Conservation (phyloP, 2,888 invertebrate species). For the Timandra comae region DNA sequence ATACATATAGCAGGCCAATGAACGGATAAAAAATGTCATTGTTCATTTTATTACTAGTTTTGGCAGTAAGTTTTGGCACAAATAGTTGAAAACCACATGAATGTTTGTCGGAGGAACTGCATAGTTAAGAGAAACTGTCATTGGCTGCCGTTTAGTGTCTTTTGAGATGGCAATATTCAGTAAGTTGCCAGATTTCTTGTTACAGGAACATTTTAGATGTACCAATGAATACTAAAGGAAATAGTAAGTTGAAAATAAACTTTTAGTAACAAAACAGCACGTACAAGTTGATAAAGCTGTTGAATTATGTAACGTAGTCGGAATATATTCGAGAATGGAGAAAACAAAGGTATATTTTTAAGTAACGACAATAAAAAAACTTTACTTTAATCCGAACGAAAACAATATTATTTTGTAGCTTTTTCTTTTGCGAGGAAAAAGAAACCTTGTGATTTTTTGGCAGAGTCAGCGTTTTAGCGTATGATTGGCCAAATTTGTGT, state of each 20-base stretch:
- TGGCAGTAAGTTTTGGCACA: constrained; percentile 31
- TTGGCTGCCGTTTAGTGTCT: too few species aligned
- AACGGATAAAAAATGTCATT: constrained; percentile 28
- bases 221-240: too few species aligned
- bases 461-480: too few species aligned
- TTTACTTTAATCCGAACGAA: constrained; percentile 26
- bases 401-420: too few species aligned
- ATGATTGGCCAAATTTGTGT: too few species aligned
- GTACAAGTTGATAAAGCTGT: constrained; percentile 23
- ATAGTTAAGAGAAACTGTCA: background rate
- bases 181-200: background rate
- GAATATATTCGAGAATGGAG: constrained; percentile 30
- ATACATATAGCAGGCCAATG: constrained; percentile 23
- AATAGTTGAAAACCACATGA: constrained; percentile 23
- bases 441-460: too few species aligned
- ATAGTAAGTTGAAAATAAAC: constrained; percentile 1
- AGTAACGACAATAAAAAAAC: constrained; percentile 13
- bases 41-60: constrained; percentile 30
- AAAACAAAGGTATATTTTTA: constrained; percentile 28
- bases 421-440: too few species aligned
- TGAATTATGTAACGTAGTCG: constrained; percentile 37
- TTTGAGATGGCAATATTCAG: background rate
- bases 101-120: background rate
- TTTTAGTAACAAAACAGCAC: constrained; percentile 2
- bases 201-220: too few species aligned